Evolutionary conservation across 2,797 vertebrate species (phyloP).

Genomic region (Centroberyx gerrardi): DNA sequence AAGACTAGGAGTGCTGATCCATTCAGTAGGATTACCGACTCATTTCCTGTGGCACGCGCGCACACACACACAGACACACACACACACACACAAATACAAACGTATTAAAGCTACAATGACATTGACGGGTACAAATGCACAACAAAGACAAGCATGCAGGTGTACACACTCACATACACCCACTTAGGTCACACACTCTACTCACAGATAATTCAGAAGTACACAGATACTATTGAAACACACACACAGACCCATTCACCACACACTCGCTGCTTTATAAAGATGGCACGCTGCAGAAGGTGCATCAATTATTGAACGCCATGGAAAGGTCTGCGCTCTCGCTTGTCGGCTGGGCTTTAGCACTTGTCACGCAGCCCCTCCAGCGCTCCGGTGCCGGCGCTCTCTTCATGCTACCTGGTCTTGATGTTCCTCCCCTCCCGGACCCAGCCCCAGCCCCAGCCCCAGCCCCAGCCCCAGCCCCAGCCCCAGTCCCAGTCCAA

Average conservation of each 20-base stretch:
- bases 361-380: slow-evolving; percentile 77
- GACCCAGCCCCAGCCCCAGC: background rate
- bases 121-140: slow-evolving; percentile 5
- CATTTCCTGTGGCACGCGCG: background rate
- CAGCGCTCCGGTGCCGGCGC: slow-evolving; percentile 13
- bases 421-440: slow-evolving; percentile 12
- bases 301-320: slow-evolving; percentile 85
- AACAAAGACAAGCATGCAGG: background rate
- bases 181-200: slow-evolving; percentile 22
- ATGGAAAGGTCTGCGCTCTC: slow-evolving; percentile 75
- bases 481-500: background rate
- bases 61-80: slow-evolving; percentile 8
- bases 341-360: slow-evolving; percentile 69
- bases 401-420: slow-evolving; percentile 51
- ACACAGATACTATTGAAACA: slow-evolving; percentile 9
- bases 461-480: slow-evolving; percentile 21
- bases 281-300: slow-evolving; percentile 73
- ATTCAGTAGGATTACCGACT: slow-evolving; percentile 24
- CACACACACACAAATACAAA: slow-evolving; percentile 15
- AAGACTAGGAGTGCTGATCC: background rate
- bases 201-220: background rate
- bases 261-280: slow-evolving; percentile 67
- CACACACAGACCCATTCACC: slow-evolving; percentile 32
- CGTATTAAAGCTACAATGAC: background rate
- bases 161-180: slow-evolving; percentile 16